Evolutionary conservation across 2,113 vertebrate species (phyloP).

Genomic region (Coracopsis vasa): DNA sequence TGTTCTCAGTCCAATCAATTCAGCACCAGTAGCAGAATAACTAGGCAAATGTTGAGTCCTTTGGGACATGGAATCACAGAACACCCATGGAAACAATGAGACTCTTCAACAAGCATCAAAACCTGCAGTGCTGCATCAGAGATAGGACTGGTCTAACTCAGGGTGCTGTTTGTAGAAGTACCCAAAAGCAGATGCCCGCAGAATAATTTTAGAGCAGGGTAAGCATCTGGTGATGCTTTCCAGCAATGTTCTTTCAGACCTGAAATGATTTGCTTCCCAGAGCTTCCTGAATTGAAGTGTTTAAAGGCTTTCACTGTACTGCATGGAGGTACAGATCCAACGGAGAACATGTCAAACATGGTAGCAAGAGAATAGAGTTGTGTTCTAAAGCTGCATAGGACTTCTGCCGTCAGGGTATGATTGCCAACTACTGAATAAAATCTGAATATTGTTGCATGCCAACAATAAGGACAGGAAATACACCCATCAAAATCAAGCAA

Average conservation of each 20-base stretch:
- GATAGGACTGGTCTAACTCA: not conserved
- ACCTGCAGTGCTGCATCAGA: not conserved
- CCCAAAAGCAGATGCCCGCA: not conserved
- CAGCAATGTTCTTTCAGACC: not conserved
- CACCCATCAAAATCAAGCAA: too few relatives aligned
- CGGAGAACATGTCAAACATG: rapidly evolving
- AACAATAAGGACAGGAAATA: not conserved
- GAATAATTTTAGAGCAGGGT: not conserved
- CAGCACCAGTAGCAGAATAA: not conserved
- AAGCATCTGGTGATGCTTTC: not conserved
- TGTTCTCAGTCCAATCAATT: not conserved
- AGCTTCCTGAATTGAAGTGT: not conserved
- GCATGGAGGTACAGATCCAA: not conserved
- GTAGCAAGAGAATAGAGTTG: not conserved
- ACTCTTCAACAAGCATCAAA: not conserved
- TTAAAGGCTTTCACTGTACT: not conserved
- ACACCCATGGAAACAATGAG: not conserved
- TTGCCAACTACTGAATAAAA: not conserved
- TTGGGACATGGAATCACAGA: not conserved
- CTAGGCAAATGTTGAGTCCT: not conserved
- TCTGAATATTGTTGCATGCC: not conserved
- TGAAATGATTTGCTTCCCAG: not conserved
- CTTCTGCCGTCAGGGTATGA: not conserved
- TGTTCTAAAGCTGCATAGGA: not conserved
- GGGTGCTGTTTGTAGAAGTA: not conserved